These are phyloP conservation scores for Oxystoma pomonae DNA, from an alignment of 2,888 invertebrate species.

Conservation along the genomic window DNA sequence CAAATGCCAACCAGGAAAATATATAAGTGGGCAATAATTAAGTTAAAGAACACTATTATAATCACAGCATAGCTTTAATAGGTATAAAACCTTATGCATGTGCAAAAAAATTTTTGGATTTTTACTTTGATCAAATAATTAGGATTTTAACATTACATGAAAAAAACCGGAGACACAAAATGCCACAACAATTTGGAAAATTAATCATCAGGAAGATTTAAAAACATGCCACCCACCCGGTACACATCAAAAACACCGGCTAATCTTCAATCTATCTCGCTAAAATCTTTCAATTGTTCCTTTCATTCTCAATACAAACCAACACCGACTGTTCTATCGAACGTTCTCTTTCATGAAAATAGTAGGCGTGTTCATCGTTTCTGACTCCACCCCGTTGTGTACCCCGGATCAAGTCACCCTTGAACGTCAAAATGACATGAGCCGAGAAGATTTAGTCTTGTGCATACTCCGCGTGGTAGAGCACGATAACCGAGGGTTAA, in stretches of 20 bases:
- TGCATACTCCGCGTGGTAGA: constrained; percentile 45
- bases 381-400: constrained; percentile 34
- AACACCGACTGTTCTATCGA: neutral
- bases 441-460: constrained; percentile 46
- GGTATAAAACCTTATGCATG: no score
- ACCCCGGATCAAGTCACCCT: constrained; percentile 48
- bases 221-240: neutral
- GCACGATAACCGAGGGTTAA: constrained; percentile 33
- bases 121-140: no score
- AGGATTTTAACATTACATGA: no score
- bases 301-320: neutral
- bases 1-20: no score
- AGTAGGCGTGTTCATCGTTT: constrained; percentile 25
- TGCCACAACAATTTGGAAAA: no score
- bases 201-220: neutral
- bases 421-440: constrained; percentile 47
- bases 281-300: neutral
- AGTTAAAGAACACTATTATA: no score
- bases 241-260: neutral
- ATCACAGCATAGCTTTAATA: no score
- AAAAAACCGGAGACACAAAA: no score
- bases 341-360: neutral
- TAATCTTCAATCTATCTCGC: neutral
- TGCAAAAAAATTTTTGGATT: no score
- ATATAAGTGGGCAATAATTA: no score